Conservation (phyloP, 2,888 invertebrate species). For the Cephus sareptanus region DNA sequence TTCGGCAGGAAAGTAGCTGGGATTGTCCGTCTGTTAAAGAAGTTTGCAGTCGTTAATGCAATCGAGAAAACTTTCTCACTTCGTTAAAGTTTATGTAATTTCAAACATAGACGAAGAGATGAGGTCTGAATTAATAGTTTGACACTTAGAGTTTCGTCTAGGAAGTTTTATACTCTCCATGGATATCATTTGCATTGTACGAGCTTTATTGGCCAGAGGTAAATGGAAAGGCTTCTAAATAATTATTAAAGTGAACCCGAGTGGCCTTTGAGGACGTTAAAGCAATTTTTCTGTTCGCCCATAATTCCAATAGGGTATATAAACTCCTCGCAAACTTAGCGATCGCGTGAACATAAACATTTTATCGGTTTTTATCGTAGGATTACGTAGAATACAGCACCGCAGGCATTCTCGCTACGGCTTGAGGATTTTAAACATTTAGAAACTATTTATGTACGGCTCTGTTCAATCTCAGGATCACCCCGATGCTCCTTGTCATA, state of each 20-base stretch:
- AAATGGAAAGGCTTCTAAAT: background rate
- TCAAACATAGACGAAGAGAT: background rate
- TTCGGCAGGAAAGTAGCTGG: background rate
- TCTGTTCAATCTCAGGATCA: constrained; percentile 2
- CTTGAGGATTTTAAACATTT: background rate
- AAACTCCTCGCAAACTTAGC: background rate
- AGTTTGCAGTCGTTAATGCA: background rate
- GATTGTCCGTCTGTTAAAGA: background rate
- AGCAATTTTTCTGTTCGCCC: background rate
- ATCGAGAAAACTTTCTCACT: background rate
- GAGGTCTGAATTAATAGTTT: background rate
- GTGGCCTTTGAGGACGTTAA: background rate
- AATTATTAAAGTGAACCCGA: background rate
- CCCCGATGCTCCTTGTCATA: background rate
- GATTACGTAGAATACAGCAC: background rate
- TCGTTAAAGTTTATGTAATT: background rate
- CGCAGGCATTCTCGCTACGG: background rate
- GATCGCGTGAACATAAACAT: constrained; percentile 1
- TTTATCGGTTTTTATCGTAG: constrained; percentile 1
- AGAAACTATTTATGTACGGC: background rate
- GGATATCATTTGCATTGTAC: background rate
- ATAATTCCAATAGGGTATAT: background rate
- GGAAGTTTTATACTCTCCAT: background rate
- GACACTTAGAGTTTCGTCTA: no score
- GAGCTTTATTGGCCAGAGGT: background rate